Conservation (phyloP, 1,140 invertebrate genomes). For the Neocloeon triangulifer region DNA sequence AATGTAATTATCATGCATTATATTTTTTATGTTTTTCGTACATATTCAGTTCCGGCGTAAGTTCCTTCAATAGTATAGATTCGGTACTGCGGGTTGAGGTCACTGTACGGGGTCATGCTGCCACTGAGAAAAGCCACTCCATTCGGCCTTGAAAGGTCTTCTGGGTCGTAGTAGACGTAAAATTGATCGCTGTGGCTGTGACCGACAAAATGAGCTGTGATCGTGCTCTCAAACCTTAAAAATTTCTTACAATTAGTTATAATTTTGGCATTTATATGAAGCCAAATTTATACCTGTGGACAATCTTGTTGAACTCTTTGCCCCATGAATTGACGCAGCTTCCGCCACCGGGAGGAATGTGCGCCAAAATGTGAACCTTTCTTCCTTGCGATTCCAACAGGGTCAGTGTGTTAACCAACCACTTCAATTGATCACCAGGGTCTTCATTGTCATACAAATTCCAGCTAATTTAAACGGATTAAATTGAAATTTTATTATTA, state of each 20-base stretch:
- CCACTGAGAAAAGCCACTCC: slow-evolving; percentile 25
- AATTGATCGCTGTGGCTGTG: slow-evolving; percentile 30
- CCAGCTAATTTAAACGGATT: slow-evolving; percentile 21
- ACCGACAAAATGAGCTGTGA: slow-evolving; percentile 28
- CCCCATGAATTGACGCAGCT: slow-evolving; percentile 28
- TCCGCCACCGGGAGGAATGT: slow-evolving; percentile 32
- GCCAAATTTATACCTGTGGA: slow-evolving; percentile 13
- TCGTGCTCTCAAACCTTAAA: slow-evolving; percentile 18
- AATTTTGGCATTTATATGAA: too few relatives aligned
- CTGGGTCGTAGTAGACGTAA: slow-evolving; percentile 19
- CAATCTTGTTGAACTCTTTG: slow-evolving; percentile 16
- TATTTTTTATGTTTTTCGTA: slow-evolving; percentile 18
- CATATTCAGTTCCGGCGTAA: slow-evolving; percentile 28
- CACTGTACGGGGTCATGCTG: slow-evolving; percentile 22
- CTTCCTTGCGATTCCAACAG: slow-evolving; percentile 27
- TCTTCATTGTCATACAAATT: slow-evolving; percentile 32
- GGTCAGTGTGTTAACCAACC: slow-evolving; percentile 29
- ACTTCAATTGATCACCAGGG: slow-evolving; percentile 30
- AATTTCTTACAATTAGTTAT: neutral
- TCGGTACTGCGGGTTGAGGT: slow-evolving; percentile 34
- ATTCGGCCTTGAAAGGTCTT: slow-evolving; percentile 17
- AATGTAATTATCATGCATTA: neutral
- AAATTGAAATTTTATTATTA: neutral
- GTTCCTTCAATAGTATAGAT: slow-evolving; percentile 35
- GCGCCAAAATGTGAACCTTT: slow-evolving; percentile 37